Conservation (phyloP, 2,888 invertebrate species). For the Xylota segnis region DNA sequence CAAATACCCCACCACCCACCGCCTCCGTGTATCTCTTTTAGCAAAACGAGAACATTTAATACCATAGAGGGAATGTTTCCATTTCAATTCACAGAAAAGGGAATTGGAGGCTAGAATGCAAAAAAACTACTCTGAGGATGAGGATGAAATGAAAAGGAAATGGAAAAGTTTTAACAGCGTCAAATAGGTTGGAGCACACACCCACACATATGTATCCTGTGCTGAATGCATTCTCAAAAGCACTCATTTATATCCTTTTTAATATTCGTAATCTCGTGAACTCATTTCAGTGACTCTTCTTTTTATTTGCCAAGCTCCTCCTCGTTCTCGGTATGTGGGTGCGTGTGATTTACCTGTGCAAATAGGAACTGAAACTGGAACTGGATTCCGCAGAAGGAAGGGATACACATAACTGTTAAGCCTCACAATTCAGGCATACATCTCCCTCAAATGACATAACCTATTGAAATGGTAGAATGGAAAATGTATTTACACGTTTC, state of each 20-base stretch:
- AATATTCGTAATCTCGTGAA: conserved; percentile 77
- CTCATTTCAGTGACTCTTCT: conserved; percentile 72
- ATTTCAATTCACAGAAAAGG: conserved; percentile 69
- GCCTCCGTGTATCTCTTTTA: conserved; percentile 8
- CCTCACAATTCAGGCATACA: conserved; percentile 48
- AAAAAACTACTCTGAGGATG: conserved; percentile 27
- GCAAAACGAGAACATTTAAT: conserved; percentile 66
- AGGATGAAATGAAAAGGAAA: conserved; percentile 68
- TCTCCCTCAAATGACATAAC: conserved; percentile 65
- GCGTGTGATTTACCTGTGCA: conserved; percentile 52
- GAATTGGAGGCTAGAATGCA: conserved; percentile 17
- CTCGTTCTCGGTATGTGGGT: too few species aligned
- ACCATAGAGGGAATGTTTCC: conserved; percentile 68
- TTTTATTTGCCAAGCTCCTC: conserved; percentile 29
- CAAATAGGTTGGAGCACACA: conserved; percentile 69
- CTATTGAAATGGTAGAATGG: conserved; percentile 68
- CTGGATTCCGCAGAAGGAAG: conserved; percentile 45
- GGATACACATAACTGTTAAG: conserved; percentile 54
- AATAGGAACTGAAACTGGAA: conserved; percentile 68
- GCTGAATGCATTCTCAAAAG: conserved; percentile 71
- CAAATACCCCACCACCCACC: background rate
- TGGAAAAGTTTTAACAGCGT: conserved; percentile 72
- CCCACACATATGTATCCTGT: conserved; percentile 31
- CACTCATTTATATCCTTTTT: conserved; percentile 76
- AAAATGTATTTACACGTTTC: conserved; percentile 74